A percentile compares a stretch with the other conserved stretches of the same genome.
Evolutionary conservation across 1,140 invertebrate genomes (phyloP).

Genomic region (Caenorhabditis elegans): WBcel235 BX284602.5:4794501-4795000

Average conservation of each 20-base stretch:
- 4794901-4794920: background rate
- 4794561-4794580: slow-evolving; percentile 91
- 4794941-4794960: background rate
- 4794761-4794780: background rate
- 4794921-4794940: too few species aligned
- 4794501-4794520: background rate
- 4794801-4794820: background rate
- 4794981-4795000: background rate
- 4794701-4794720: too few species aligned
- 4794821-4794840: background rate
- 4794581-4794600: slow-evolving; percentile 86
- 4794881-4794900: background rate
- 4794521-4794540: slow-evolving; percentile 76
- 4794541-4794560: slow-evolving; percentile 75
- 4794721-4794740: background rate
- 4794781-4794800: background rate
- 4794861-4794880: background rate
- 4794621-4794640: slow-evolving; percentile 86
- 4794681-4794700: too few species aligned
- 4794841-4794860: slow-evolving; percentile 3
- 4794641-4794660: slow-evolving; percentile 84
- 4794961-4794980: slow-evolving; percentile 2
- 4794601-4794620: slow-evolving; percentile 76
- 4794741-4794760: background rate
- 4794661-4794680: slow-evolving; percentile 82